Evolutionary conservation across 1,140 invertebrate species (phyloP), one percentile per base, ranked within the genome.

Genomic region (Leptopilina boulardi): DNA sequence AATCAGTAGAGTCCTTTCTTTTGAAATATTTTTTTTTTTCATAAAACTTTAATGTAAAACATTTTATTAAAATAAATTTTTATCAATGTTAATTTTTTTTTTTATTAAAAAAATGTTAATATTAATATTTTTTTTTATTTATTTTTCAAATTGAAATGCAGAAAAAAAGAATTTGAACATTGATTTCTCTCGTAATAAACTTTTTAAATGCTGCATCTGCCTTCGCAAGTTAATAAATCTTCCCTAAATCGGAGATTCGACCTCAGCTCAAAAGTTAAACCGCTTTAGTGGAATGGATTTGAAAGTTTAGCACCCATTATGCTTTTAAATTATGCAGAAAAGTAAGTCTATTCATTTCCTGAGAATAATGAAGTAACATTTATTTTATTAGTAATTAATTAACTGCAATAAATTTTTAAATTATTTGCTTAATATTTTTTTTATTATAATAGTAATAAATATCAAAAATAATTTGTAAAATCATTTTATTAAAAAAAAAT

Each of bases 231-330:
- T 59, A 59, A 59, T 59, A 59, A 59, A 26, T 59, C 23, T 26
- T 3, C 10, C 23, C 23, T 23, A 59, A 59, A 59, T 26, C 56
- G 23, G 56, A 59, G 23, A 59, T 59, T 59, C 56, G 23, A 59
- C 56, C 56, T 59, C 56, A 59, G 56, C 23, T 59, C 21, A 13
- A 26, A 59, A 59, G 56, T 59, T 59, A 59, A 59, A 59, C 21
- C 56, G 10, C 56, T 26, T 59, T 26, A 26, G 21, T 59, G 21
- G 23, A 30, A 59, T 30, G 21, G 56, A 59, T 26, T 59, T 59
- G 10, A 59, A 59, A 59, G 21, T 59, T 59, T 59, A 59, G 21
- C 23, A 15, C 13, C 23, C 56, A 21, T 59, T 59, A 19, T 23
- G 19, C 10, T 59, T 59, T 59, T 59, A 59, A 30, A 30, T 59